Conservation (phyloP, 2,113 vertebrate species). For the Leptocoma aspasia region DNA sequence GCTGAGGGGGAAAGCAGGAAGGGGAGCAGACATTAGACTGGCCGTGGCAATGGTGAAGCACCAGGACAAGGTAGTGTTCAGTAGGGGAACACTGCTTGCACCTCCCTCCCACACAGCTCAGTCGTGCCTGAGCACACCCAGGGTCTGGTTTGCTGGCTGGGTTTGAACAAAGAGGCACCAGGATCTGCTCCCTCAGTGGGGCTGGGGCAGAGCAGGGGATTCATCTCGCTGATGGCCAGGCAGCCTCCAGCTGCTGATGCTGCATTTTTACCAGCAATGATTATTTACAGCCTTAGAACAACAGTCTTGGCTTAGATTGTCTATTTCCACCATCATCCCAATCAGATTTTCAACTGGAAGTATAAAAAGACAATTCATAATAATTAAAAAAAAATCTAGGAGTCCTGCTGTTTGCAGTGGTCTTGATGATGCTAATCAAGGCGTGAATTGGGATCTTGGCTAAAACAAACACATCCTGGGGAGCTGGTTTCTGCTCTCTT, state of each 20-base stretch:
- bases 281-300: not conserved
- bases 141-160: too few relatives aligned
- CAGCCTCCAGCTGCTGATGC: not conserved
- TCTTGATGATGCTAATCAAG: not conserved
- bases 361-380: not conserved
- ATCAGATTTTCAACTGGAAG: not conserved
- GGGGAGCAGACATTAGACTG: not conserved
- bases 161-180: not conserved
- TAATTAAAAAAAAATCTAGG: not conserved
- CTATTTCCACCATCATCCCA: not conserved
- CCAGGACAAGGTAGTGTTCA: not conserved
- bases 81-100: fast-evolving
- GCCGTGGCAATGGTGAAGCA: not conserved
- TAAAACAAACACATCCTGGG: not conserved
- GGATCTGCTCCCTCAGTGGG: not conserved
- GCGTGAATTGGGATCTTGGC: not conserved
- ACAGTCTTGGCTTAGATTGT: not conserved
- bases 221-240: not conserved
- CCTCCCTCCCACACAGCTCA: not conserved
- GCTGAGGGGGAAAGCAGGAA: conserved; percentile 63
- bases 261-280: not conserved
- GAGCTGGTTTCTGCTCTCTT: not conserved
- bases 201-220: not conserved
- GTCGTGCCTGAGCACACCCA: fast-evolving
- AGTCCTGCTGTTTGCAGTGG: not conserved